These are phyloP conservation scores for Drosophila jambulina DNA, from an alignment of 1,140 invertebrate species.

Conservation along the genomic window DNA sequence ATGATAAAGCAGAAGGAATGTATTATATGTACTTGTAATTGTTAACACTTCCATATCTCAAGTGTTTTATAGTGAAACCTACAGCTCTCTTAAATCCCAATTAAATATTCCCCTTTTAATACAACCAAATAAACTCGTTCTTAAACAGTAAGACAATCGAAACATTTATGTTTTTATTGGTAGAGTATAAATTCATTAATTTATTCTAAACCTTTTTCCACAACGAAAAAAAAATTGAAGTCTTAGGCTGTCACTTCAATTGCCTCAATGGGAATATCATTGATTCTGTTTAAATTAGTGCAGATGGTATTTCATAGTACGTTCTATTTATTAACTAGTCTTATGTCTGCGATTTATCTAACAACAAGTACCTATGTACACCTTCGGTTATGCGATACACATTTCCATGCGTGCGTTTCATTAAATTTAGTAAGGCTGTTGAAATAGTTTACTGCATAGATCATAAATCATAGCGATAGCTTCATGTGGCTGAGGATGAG, in stretches of 20 bases:
- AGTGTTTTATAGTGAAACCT: background rate
- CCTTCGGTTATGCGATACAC: constrained; percentile 18
- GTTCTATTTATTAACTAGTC: constrained; percentile 30
- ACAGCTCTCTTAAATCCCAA: background rate
- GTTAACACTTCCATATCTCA: background rate
- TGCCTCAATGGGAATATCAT: constrained; percentile 8
- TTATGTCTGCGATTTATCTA: constrained; percentile 58
- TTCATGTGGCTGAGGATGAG: constrained; percentile 16
- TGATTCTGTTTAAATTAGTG: constrained; percentile 41
- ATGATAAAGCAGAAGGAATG: background rate
- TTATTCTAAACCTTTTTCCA: constrained; percentile 12
- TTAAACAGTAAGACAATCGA: constrained; percentile 16
- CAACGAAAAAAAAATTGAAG: constrained; percentile 26
- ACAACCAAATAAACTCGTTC: background rate
- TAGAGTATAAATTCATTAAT: constrained; percentile 26
- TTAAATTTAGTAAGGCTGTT: constrained; percentile 72
- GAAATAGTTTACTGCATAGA: constrained; percentile 42
- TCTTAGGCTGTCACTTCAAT: constrained; percentile 11
- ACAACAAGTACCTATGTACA: constrained; percentile 42
- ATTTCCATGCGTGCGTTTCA: constrained; percentile 45
- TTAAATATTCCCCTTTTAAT: background rate
- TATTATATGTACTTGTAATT: background rate
- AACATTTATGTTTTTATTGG: constrained; percentile 25
- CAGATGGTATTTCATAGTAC: constrained; percentile 19
- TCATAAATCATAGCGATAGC: constrained; percentile 30